Percentiles rank a stretch among this genome's conserved stretches.
Conservation (phyloP, 2,113 vertebrate species). For the Anguilla rostrata region DNA sequence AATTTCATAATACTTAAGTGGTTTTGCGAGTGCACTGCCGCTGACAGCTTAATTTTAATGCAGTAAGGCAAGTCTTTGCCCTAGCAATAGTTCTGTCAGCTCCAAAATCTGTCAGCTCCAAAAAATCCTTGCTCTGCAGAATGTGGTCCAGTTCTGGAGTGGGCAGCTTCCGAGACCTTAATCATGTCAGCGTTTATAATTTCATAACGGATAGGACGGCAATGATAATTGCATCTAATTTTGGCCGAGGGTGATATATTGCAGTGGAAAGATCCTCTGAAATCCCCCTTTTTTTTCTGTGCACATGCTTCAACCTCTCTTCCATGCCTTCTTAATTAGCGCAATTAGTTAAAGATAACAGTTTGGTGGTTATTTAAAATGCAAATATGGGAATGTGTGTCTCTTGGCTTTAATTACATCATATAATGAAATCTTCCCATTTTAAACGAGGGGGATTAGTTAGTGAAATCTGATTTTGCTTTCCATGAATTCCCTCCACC, state of each 20-base stretch:
- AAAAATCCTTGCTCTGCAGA: background rate
- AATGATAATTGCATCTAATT: slow-evolving; percentile 30
- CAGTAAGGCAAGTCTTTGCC: background rate
- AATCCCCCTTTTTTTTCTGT: background rate
- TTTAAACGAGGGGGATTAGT: background rate
- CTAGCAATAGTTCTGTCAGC: slow-evolving; percentile 24
- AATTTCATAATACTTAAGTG: background rate
- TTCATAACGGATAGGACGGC: slow-evolving; percentile 26
- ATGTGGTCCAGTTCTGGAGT: slow-evolving; percentile 13
- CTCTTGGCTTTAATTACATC: background rate
- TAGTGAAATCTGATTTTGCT: background rate
- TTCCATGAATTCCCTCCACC: background rate
- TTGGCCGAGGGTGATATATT: slow-evolving; percentile 21
- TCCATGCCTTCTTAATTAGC: slow-evolving; percentile 16
- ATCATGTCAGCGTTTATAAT: slow-evolving; percentile 30
- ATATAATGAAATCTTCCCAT: background rate
- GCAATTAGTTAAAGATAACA: slow-evolving; percentile 8
- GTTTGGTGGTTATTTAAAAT: slow-evolving; percentile 3
- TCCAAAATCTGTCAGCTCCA: slow-evolving; percentile 10
- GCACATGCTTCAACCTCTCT: background rate
- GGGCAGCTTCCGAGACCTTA: slow-evolving; percentile 20
- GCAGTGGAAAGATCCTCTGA: slow-evolving; percentile 18
- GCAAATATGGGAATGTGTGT: background rate
- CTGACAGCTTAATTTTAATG: slow-evolving; percentile 14
- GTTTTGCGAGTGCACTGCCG: background rate